Conservation (phyloP, 92 coral and sea anemone genomes). For the Umimayanthus chanpuru region DNA sequence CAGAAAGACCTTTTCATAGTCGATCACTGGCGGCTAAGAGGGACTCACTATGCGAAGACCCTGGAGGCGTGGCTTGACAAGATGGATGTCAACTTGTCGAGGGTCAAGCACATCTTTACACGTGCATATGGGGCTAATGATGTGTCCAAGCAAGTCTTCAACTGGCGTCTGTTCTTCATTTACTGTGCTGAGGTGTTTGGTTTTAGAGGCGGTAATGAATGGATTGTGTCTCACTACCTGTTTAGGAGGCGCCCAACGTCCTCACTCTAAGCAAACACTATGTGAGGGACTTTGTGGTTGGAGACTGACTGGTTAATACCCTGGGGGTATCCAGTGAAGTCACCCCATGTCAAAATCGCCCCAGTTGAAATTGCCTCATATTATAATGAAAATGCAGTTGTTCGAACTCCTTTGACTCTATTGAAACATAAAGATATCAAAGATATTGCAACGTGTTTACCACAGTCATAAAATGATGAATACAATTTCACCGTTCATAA, state of each 20-base stretch:
- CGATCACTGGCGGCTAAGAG: slow-evolving; percentile 84
- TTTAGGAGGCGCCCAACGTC: slow-evolving; percentile 66
- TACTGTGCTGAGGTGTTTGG: slow-evolving; percentile 84
- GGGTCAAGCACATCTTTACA: slow-evolving; percentile 61
- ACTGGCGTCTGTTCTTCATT: slow-evolving; percentile 90
- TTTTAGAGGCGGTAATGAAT: slow-evolving; percentile 79
- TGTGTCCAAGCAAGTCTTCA: slow-evolving; percentile 70
- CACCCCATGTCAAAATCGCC: no score
- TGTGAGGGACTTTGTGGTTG: background rate
- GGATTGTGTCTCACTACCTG: slow-evolving; percentile 79
- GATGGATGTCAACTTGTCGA: slow-evolving; percentile 61
- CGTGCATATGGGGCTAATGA: slow-evolving; percentile 65
- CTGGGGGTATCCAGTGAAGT: no score
- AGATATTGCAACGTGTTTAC: no score
- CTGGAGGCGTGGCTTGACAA: slow-evolving; percentile 83
- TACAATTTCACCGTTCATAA: no score
- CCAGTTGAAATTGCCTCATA: no score
- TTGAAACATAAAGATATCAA: no score
- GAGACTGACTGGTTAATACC: no score
- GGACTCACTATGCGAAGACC: slow-evolving; percentile 75
- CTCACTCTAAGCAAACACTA: slow-evolving; percentile 44
- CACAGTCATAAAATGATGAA: no score
- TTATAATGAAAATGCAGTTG: no score
- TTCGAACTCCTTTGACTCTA: no score
- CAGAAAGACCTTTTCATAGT: slow-evolving; percentile 71